Evolutionary conservation across 2,797 vertebrate genomes (phyloP).

Genomic region (Sebastes jordani): DNA sequence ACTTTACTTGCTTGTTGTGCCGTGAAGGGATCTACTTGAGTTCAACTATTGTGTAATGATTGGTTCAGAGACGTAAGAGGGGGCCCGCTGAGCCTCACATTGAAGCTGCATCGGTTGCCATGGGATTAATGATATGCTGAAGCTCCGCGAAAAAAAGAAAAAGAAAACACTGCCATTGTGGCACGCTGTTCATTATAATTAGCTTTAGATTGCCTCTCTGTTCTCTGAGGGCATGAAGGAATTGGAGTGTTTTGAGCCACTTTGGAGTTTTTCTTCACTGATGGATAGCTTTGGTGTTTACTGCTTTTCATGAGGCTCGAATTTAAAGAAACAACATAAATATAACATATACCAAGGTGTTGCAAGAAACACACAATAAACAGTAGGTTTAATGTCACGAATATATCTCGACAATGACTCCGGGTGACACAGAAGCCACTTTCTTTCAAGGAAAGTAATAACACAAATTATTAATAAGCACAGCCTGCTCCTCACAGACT

Average conservation of each 20-base stretch:
- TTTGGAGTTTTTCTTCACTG: constrained; percentile 31
- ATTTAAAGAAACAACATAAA: constrained; percentile 8
- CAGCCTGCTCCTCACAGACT: background rate
- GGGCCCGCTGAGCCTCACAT: constrained; percentile 41
- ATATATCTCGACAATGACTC: background rate
- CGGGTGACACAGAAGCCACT: background rate
- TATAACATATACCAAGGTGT: background rate
- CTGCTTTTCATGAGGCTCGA: constrained; percentile 27
- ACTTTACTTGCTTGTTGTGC: background rate
- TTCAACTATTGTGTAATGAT: constrained; percentile 18
- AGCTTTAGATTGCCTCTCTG: constrained; percentile 66
- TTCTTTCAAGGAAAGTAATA: constrained; percentile 10
- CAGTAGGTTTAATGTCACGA: background rate
- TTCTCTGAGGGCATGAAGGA: constrained; percentile 52
- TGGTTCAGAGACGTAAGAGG: constrained; percentile 19
- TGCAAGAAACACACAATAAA: background rate
- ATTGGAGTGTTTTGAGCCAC: constrained; percentile 26
- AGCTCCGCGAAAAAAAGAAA: background rate
- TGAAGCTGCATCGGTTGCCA: constrained; percentile 61
- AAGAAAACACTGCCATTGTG: constrained; percentile 50
- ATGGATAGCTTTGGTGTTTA: constrained; percentile 38
- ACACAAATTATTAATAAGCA: constrained; percentile 23
- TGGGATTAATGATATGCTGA: constrained; percentile 75
- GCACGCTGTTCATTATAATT: constrained; percentile 77
- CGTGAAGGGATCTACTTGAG: background rate